Conservation (phyloP, 1,140 invertebrate genomes). For the Odontomachus brunneus region DNA sequence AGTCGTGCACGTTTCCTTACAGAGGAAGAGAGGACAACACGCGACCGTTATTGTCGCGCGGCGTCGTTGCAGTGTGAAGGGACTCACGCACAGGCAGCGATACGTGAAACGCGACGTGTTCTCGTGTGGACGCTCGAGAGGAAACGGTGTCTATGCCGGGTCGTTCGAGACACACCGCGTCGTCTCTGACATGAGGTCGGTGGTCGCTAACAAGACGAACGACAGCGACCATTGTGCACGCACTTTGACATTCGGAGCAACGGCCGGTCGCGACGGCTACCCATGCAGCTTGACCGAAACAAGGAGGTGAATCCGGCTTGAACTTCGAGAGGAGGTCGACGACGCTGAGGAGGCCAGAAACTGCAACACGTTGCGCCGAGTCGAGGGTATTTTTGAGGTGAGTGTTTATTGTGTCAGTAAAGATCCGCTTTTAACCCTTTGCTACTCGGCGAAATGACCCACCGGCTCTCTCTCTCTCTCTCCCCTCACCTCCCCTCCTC, state of each 20-base stretch:
- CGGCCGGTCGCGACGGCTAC: constrained; percentile 34
- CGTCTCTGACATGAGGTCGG: constrained; percentile 43
- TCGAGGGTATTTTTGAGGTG: constrained; percentile 14
- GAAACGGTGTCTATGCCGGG: too few relatives aligned
- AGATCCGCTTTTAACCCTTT: neutral
- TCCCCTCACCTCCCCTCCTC: too few relatives aligned
- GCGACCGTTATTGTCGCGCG: neutral
- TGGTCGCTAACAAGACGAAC: neutral
- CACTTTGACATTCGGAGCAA: constrained; percentile 53
- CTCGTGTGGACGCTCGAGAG: too few relatives aligned
- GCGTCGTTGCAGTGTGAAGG: constrained; percentile 35
- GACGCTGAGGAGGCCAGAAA: neutral
- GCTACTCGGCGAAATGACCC: neutral
- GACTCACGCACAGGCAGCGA: neutral
- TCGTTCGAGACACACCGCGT: neutral
- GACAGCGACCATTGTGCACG: constrained; percentile 24
- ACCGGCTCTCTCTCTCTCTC: too few relatives aligned
- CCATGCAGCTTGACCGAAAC: neutral
- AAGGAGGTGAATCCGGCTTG: constrained; percentile 15
- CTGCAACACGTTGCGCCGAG: neutral
- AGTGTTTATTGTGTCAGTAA: neutral
- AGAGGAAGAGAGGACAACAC: neutral
- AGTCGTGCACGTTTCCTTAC: neutral
- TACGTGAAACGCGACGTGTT: neutral
- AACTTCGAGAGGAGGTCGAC: constrained; percentile 3